These are phyloP conservation scores for Protosalanx chinensis DNA, from an alignment of 2,797 vertebrate genomes.

Conservation along the genomic window DNA sequence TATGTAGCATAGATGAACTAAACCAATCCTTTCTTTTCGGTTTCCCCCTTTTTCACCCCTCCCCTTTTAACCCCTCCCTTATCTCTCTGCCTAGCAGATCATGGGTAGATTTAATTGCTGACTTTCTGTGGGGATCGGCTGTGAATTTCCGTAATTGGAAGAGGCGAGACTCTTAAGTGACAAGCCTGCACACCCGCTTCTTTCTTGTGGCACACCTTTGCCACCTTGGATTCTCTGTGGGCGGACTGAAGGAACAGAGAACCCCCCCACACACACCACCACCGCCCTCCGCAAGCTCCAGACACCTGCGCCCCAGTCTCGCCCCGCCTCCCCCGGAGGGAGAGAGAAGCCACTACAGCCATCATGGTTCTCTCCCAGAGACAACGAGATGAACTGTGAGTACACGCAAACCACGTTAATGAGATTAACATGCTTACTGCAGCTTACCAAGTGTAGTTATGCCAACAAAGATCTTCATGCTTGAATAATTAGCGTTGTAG, in stretches of 20 bases:
- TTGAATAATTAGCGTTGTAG: no score
- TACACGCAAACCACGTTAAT: slow-evolving; percentile 36
- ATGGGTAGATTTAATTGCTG: slow-evolving; percentile 45
- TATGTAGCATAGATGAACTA: neutral
- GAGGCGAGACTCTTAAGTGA: slow-evolving; percentile 36
- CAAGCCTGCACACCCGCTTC: slow-evolving; percentile 35
- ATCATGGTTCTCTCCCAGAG: slow-evolving; percentile 99
- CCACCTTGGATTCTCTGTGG: slow-evolving; percentile 52
- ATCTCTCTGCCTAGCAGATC: slow-evolving; percentile 41
- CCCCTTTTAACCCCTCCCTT: neutral
- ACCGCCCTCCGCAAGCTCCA: slow-evolving; percentile 12
- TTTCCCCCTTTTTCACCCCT: neutral
- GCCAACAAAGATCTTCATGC: no score
- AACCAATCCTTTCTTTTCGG: slow-evolving; percentile 2
- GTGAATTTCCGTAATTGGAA: slow-evolving; percentile 16
- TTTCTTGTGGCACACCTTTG: slow-evolving; percentile 63
- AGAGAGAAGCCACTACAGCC: slow-evolving; percentile 75
- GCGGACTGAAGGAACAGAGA: slow-evolving; percentile 53
- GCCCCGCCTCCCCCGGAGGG: slow-evolving; percentile 65
- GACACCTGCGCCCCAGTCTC: slow-evolving; percentile 50
- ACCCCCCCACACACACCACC: slow-evolving; percentile 11
- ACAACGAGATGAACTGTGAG: slow-evolving; percentile 99
- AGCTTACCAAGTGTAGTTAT: no score
- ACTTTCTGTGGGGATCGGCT: slow-evolving; percentile 25
- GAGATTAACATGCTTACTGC: neutral